A percentile compares a stretch with the other conserved stretches of the same genome.
phyloP scores from a whole-genome alignment of 2,888 invertebrate genomes.

The Homarus gammarus region DNA sequence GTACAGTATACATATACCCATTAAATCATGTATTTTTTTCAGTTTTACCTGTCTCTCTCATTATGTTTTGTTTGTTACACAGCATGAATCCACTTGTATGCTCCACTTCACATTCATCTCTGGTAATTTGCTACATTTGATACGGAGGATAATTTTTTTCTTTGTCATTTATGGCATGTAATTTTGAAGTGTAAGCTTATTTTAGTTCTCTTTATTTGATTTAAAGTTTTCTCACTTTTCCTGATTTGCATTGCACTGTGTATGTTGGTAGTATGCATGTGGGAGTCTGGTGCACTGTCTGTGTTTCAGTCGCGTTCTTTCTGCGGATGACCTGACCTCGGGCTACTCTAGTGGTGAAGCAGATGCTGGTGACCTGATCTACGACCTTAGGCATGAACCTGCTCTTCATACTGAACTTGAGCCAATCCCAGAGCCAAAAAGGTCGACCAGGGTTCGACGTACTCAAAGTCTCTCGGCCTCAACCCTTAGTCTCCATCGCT shows the following conservation, averaged over 20 bases:
- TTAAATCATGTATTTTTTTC: neutral
- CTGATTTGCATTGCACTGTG: slow-evolving; percentile 47
- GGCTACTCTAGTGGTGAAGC: slow-evolving; percentile 71
- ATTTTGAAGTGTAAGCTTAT: neutral
- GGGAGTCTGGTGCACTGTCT: slow-evolving; percentile 67
- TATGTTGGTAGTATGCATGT: slow-evolving; percentile 56
- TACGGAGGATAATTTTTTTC: neutral
- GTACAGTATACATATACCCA: neutral
- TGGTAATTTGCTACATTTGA: neutral
- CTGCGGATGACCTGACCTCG: slow-evolving; percentile 70
- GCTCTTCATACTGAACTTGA: slow-evolving; percentile 9
- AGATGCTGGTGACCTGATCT: slow-evolving; percentile 60
- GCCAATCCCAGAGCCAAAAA: slow-evolving; percentile 26
- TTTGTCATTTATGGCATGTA: neutral
- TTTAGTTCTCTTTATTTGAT: slow-evolving; percentile 16
- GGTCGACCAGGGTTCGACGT: slow-evolving; percentile 47
- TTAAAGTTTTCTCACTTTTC: slow-evolving; percentile 13
- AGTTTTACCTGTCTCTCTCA: neutral
- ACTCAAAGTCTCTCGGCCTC: slow-evolving; percentile 64
- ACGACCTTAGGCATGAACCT: slow-evolving; percentile 46
- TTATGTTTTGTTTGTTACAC: neutral
- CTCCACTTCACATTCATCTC: slow-evolving; percentile 3
- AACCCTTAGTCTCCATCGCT: slow-evolving; percentile 58
- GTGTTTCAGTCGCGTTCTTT: slow-evolving; percentile 72
- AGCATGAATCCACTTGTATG: neutral